Evolutionary conservation across 1,140 invertebrate genomes (phyloP).

Genomic region (Carposina sasakii): DNA sequence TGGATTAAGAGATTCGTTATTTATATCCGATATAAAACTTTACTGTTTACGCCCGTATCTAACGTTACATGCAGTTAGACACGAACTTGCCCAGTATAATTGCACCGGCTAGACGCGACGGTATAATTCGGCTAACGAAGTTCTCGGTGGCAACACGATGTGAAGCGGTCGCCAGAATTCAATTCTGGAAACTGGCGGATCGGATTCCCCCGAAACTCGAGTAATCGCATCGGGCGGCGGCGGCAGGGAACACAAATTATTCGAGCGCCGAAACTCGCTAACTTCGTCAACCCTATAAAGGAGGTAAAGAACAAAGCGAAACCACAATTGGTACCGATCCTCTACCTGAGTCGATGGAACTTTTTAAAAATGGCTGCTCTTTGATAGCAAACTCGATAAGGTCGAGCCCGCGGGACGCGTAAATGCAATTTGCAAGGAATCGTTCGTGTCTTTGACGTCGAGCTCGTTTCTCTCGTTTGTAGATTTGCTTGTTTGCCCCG

Average conservation of each 20-base stretch:
- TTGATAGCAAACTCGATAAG: conserved; percentile 67
- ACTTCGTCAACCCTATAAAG: conserved; percentile 67
- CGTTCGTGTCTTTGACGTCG: conserved; percentile 61
- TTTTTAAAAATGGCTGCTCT: conserved; percentile 70
- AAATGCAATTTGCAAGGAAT: conserved; percentile 66
- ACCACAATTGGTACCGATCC: conserved; percentile 63
- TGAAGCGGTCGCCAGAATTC: conserved; percentile 44
- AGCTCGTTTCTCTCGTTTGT: conserved; percentile 39
- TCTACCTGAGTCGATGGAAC: conserved; percentile 63
- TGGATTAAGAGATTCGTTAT: conserved; percentile 41
- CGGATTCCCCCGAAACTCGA: conserved; percentile 50
- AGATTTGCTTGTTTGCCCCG: conserved; percentile 51
- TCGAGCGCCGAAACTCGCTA: conserved; percentile 63
- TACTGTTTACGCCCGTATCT: too few species aligned
- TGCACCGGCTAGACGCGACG: too few species aligned
- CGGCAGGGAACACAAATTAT: conserved; percentile 66
- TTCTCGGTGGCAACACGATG: conserved; percentile 33
- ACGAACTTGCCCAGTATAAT: too few species aligned
- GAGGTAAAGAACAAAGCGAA: conserved; percentile 61
- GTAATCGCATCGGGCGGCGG: conserved; percentile 63
- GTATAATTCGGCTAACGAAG: too few species aligned
- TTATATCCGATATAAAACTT: conserved; percentile 50
- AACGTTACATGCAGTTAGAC: too few species aligned
- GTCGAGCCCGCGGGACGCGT: conserved; percentile 61
- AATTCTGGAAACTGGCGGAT: conserved; percentile 51